Evolutionary conservation across 2,888 invertebrate species (phyloP), one percentile per base, ranked within the genome.

Genomic region (Chrysotoxum bicinctum): DNA sequence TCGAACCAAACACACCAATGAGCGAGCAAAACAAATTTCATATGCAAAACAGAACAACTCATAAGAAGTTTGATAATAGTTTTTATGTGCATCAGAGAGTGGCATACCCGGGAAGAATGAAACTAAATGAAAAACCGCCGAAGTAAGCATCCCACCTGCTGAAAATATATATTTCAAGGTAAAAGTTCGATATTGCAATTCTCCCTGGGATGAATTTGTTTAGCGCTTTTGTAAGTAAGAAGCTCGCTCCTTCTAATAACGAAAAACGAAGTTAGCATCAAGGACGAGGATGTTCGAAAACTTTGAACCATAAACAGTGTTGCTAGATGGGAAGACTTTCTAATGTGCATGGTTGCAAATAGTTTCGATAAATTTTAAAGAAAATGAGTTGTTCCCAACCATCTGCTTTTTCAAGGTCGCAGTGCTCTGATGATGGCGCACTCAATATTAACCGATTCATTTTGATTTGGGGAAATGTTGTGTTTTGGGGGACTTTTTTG

Each of bases 41-140:
- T 80, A 84, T 84, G 84, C 79, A 84, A 84, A 79, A 84, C 60
- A 60, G 66, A 70, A 84, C 79, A 84, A 84, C 75, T 84, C 79
- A 79, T 62, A 52, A n/a, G 79, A 84, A 84, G 84, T 83, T 62
- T 79, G 79, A 84, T 84, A 70, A 79, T 70, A 79, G 79, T 79
- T 84, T 84, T 76, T 79, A 68, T 72, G 84, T 60, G 52, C 75
- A 40, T 52, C 52, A 30, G 62, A 52, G 56, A 75, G 58, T 45
- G 32, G 21, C 19, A 19, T 8, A 62, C 30, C 12, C 12, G 16
- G 30, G 3, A 45, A 30, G 43, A 14, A 19, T 3, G 3, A 30
- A 45, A 32, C 16, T 6, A 43, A 45, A 26, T 45, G 30, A 19
- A 16, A 40, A 64, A 43, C 16, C 10, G 8, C 14, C 3, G 14